Evolutionary conservation across 1,140 invertebrate species (phyloP).

Genomic region (Aleiodes sp.): DNA sequence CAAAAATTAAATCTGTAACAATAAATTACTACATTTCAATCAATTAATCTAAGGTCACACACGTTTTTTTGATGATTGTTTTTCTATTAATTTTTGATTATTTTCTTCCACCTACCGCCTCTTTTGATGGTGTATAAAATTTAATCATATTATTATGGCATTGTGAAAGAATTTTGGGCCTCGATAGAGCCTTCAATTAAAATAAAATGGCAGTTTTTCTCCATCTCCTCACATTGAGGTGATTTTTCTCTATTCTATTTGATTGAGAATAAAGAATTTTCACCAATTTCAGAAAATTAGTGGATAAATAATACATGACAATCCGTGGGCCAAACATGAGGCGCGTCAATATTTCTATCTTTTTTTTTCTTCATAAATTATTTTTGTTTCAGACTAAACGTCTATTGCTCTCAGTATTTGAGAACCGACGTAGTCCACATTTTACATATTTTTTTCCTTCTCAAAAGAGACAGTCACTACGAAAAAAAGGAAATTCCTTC

Average conservation of each 20-base stretch:
- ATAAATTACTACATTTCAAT: background rate
- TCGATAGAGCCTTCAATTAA: too few species aligned
- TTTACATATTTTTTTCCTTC: background rate
- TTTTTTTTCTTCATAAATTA: background rate
- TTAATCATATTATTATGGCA: background rate
- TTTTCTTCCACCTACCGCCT: background rate
- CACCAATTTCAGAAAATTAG: background rate
- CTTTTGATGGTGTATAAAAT: background rate
- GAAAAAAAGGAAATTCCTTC: background rate
- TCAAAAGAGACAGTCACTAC: background rate
- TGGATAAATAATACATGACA: conserved; percentile 4
- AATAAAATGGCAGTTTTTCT: too few species aligned
- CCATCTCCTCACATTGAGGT: background rate
- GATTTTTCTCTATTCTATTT: too few species aligned
- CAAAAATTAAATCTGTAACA: conserved; percentile 4
- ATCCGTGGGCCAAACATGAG: background rate
- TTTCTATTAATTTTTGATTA: background rate
- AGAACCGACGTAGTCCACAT: conserved; percentile 30
- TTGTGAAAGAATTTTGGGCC: too few species aligned
- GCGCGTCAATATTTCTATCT: background rate
- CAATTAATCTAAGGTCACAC: background rate
- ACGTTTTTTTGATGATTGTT: background rate
- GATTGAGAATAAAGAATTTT: too few species aligned
- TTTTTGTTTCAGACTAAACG: conserved; percentile 22
- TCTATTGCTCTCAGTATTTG: conserved; percentile 21